A percentile compares a stretch with the other conserved stretches of the same genome.
Conservation (phyloP, 2,888 invertebrate genomes). For the Busseola fusca region DNA sequence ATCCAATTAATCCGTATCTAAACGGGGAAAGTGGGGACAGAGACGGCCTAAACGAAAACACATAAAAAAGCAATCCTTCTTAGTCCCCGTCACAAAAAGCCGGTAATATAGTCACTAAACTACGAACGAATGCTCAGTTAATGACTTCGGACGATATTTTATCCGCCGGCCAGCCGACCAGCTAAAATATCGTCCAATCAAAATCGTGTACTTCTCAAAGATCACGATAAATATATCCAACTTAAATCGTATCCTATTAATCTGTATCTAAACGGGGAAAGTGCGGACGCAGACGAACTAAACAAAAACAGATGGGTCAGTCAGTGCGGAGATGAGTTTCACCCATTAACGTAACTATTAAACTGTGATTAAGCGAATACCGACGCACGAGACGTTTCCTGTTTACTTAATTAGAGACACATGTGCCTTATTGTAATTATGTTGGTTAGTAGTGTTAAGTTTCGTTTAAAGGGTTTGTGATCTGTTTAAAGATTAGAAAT, state of each 20-base stretch:
- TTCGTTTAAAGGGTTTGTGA: constrained; percentile 16
- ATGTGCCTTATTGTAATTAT: constrained; percentile 56
- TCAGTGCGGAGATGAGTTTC: constrained; percentile 77
- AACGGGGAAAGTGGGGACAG: constrained; percentile 64
- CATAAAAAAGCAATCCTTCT: neutral
- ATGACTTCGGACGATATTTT: neutral
- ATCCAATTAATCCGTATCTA: constrained; percentile 47
- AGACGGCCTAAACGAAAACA: constrained; percentile 50
- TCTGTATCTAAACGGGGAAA: constrained; percentile 64
- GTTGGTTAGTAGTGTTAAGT: constrained; percentile 27
- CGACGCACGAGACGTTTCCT: constrained; percentile 76
- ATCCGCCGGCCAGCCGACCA: too few species aligned
- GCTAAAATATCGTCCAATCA: neutral
- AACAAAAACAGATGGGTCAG: constrained; percentile 63
- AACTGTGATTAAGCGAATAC: constrained; percentile 80
- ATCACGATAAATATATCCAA: constrained; percentile 12
- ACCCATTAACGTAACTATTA: constrained; percentile 78
- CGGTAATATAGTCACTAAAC: too few species aligned
- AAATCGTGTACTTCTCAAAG: constrained; percentile 7
- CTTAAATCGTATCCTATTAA: constrained; percentile 50
- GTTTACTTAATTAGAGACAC: constrained; percentile 68
- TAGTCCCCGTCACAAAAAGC: neutral
- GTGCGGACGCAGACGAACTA: constrained; percentile 58
- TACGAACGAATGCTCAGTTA: neutral
- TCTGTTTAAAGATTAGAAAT: constrained; percentile 26